phyloP scores from a whole-genome alignment of 2,888 invertebrate genomes.

The Resseliella maxima region DNA sequence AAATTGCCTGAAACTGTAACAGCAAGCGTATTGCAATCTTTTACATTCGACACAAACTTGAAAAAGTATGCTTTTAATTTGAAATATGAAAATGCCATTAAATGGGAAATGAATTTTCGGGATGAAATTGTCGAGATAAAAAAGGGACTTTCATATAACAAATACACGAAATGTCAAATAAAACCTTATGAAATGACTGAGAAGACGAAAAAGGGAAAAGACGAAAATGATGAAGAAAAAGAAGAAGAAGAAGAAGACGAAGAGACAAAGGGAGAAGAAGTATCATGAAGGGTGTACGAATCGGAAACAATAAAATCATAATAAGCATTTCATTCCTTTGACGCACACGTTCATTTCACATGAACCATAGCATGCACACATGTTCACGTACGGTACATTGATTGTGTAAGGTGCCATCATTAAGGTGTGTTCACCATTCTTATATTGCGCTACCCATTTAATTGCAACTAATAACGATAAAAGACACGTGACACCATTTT shows the following conservation, averaged over 20 bases:
- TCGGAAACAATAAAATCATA: constrained; percentile 36
- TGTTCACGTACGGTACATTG: constrained; percentile 46
- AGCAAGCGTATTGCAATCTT: not conserved
- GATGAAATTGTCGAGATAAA: constrained; percentile 30
- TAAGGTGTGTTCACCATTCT: not conserved
- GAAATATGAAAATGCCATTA: not conserved
- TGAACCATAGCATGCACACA: not conserved
- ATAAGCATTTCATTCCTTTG: constrained; percentile 16
- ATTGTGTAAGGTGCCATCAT: not conserved
- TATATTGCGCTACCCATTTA: not conserved
- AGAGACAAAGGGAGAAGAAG: too few species aligned
- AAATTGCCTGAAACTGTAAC: constrained; percentile 31
- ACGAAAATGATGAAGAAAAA: too few species aligned
- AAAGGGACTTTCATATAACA: not conserved
- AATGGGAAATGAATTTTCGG: not conserved
- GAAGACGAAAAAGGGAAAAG: too few species aligned
- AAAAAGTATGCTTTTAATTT: constrained; percentile 2
- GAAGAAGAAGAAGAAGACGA: too few species aligned
- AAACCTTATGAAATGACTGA: constrained; percentile 43
- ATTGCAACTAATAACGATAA: constrained; percentile 49
- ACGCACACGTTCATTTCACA: not conserved
- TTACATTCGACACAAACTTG: not conserved
- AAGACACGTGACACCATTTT: constrained; percentile 48
- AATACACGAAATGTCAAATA: not conserved
- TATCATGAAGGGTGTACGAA: constrained; percentile 13